Base-by-base conservation (phyloP, 2,888 invertebrate genomes). In the Drosophila mulleri region DNA sequence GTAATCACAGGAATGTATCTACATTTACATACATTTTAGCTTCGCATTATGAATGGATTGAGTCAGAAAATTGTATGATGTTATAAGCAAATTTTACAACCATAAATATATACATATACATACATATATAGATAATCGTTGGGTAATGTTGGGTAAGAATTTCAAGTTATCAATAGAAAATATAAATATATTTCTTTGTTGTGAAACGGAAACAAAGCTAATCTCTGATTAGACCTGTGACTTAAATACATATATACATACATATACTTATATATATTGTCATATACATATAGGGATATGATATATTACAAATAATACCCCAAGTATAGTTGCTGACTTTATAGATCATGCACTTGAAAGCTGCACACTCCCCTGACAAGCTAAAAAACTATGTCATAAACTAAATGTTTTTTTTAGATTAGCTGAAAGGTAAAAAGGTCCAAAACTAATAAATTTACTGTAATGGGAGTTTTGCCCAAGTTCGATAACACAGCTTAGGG, bases 1-100 rank as follows among this genome's bases (percentile, higher is more conserved):
- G n/a, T n/a, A n/a, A n/a, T n/a, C n/a, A n/a, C 26, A 26, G 5
- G 6, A 32, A 45, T 45, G 35, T n/a, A 58, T 35, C 9, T 11
- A 35, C 11, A 45, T 42, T 32, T 5, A 29, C 3, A 42, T 8
- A 29, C 7, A 41, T 18, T 16, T 42, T 29, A 29, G 1, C 11
- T 5, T 26, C 29, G 50, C 5, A 8, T 45, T 57, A 72, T 82
- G 71, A 76, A 68, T 75, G 72, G 65, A 72, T 88, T 85, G 80
- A 74, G 73, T 65, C 79, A 82, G 62, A 61, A 44, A 67, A 68
- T 70, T 79, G 67, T 78, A 50, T 50, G 50, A 50, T 29, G 29
- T 29, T 29, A 48, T 50, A 48, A n/a, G 48, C 47, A 9, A 3
- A 5, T 9, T 26, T 29, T 29, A 29, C n/a, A 29, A 11, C 18